Evolutionary conservation across 2,797 vertebrate species (phyloP), one percentile per base, ranked within the genome.

Genomic region (Tiaroga cobitis): DNA sequence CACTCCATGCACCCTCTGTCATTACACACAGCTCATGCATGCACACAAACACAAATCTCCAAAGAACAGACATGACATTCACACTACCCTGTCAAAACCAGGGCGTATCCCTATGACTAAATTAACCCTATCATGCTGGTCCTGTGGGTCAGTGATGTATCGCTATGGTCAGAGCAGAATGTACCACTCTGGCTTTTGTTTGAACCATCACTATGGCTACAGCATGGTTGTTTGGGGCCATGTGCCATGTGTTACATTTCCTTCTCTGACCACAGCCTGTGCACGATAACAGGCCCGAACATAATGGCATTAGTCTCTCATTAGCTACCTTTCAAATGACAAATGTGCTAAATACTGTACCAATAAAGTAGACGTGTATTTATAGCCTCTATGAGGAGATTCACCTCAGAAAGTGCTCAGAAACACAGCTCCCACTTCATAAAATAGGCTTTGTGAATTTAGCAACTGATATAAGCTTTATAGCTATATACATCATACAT

Each of bases 51-150:
- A 82, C 63, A 82, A 26, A 73, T 74, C 67, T 67, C 26, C n/a
- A 74, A 65, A 78, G 13, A 46, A 61, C 72, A 79, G 59, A 59
- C 73, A 77, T 86, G 82, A 83, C 41, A 68, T 86, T 85, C 74
- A 56, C 81, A 37, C 73, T 68, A 9, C 39, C 54, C 73, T 78
- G 82, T 89, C 84, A 87, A 89, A 84, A 81, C 46, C 63, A 81
- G 86, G 86, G 88, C 70, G 73, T 87, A 82, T 76, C 59, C 82
- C 37, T 59, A 39, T 61, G 70, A 85, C 87, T 88, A 85, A 77
- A 82, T 46, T 34, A 84, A 82, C 85, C 85, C 80, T 73, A 74
- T 73, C 32, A 51, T n/a, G 39, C 77, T 81, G 63, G 37, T 32
- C 29, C 32, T 61, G 63, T 32, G 75, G 86, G 85, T 85, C 88